Base-by-base conservation (phyloP, 2,888 invertebrate species). In the Erebia epiphron region DNA sequence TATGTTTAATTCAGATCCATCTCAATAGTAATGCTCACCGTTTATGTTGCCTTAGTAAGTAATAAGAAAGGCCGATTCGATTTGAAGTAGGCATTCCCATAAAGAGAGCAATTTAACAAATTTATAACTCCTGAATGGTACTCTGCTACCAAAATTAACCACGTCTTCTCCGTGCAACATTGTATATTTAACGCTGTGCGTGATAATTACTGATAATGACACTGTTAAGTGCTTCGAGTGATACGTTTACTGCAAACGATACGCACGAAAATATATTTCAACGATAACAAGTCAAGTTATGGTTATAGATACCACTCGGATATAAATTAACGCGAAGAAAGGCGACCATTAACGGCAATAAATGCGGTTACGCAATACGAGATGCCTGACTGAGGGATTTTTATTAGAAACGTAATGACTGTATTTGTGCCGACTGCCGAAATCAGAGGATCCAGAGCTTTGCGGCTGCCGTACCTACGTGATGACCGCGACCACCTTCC, bases 1-100 rank as follows among this genome's bases (percentile, higher is more conserved):
- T 92, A 92, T 86, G 86, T 90, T 92, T 92, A 93, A 93, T 92
- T 92, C 89, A 88, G 91, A 90, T 90, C 89, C 85, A 92, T 91
- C 89, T 89, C 86, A 83, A 86, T 82, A 82, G 86, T 90, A 89
- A 90, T 90, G 83, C 79, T 68, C 57, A 56, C 77, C 66, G 78
- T 75, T 75, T 78, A 76, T 75, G 68, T 73, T 74, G 70, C 52
- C 66, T 67, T 67, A 74, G 71, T 74, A 72, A 73, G 41, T 69
- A 66, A 66, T 69, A 68, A 69, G 16, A 67, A 65, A 74, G 73
- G 68, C 57, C 66, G 65, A 70, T 64, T 61, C 50, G 26, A 13
- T 46, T 66, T 46, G 43, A 62, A 58, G 21, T 35, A 26, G 64
- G n/a, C 35, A 52, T 52, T 63, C 50, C 26, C 13, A 52, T 52